Percentiles rank a stretch among this genome's conserved stretches.
Evolutionary conservation across 2,113 vertebrate species (phyloP).

Genomic region (Anthoscopus minutus): DNA sequence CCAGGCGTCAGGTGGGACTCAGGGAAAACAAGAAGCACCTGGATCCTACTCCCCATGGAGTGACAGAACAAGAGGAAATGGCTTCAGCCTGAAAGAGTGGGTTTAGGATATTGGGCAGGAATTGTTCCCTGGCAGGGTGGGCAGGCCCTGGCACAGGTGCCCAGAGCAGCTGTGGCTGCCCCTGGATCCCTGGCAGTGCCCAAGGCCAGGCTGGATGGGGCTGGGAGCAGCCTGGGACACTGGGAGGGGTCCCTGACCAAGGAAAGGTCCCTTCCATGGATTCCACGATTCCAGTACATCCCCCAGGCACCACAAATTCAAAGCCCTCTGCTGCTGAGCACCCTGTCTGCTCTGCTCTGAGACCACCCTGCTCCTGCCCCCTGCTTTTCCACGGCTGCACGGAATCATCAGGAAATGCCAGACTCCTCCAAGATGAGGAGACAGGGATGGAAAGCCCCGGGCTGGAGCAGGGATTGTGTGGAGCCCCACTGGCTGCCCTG

Average conservation of each 20-base stretch:
- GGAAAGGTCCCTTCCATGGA: not conserved
- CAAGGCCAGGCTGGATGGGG: not conserved
- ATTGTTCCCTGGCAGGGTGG: not conserved
- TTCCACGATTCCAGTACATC: not conserved
- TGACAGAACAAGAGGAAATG: not conserved
- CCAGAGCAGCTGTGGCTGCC: not conserved
- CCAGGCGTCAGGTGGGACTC: not conserved
- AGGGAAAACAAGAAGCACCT: not conserved
- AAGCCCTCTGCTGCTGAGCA: fast-evolving
- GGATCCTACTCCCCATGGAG: not conserved
- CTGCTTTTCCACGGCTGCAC: not conserved
- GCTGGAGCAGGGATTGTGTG: not conserved
- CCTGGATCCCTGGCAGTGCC: not conserved
- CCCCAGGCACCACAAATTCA: not conserved
- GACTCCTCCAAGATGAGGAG: fast-evolving
- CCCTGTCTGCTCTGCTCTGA: not conserved
- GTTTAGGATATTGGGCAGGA: not conserved
- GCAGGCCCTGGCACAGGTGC: not conserved
- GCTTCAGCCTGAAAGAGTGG: not conserved
- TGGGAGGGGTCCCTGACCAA: not conserved
- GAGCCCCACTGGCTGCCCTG: not conserved
- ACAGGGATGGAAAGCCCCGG: not conserved
- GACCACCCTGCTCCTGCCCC: not conserved
- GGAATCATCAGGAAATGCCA: not conserved
- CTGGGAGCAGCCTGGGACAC: not conserved